These are phyloP conservation scores for Pitta sordida DNA, from an alignment of 2,113 vertebrate species.

Conservation along the genomic window DNA sequence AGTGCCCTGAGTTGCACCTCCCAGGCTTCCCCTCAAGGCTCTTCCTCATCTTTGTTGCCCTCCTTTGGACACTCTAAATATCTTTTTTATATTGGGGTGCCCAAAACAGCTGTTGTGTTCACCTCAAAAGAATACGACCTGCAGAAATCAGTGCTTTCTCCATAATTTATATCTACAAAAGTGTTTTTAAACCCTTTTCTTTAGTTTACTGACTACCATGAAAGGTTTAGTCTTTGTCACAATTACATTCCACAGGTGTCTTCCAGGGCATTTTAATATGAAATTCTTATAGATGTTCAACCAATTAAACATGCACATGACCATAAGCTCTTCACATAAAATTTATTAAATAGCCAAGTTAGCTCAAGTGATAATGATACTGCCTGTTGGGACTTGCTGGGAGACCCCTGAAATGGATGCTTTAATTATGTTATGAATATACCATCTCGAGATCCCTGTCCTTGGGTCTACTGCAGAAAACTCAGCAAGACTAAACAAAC, in stretches of 20 bases:
- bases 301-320: neutral
- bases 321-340: neutral
- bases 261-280: neutral
- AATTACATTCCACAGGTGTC: neutral
- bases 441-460: neutral
- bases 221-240: neutral
- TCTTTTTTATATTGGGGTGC: rapidly evolving
- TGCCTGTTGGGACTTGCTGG: neutral
- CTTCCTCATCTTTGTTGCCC: neutral
- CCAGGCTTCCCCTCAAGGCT: neutral
- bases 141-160: neutral
- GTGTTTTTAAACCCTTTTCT: neutral
- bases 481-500: neutral
- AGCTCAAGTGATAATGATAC: neutral
- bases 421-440: neutral
- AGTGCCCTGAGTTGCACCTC: neutral
- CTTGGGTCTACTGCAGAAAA: neutral
- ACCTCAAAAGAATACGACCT: neutral
- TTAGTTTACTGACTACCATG: neutral
- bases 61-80: neutral
- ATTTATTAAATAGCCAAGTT: neutral
- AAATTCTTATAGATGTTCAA: neutral
- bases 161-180: neutral
- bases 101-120: neutral
- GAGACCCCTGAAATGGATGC: neutral